phyloP scores from a whole-genome alignment of 2,888 invertebrate species.

The Heliothis peltigera region DNA sequence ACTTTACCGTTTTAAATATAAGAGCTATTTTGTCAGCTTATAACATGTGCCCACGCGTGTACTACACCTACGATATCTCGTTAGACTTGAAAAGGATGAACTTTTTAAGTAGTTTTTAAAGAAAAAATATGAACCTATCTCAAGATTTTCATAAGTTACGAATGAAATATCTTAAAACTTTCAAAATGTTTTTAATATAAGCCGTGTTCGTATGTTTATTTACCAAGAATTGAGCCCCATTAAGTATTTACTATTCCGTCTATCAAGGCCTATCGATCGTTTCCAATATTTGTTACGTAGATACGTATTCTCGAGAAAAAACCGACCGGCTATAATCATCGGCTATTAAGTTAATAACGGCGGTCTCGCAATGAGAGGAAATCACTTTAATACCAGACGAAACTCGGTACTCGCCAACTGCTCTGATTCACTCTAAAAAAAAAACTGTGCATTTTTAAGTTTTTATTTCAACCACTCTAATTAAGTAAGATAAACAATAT shows the following conservation, averaged over 20 bases:
- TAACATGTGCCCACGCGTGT: conserved; percentile 35
- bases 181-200: no score
- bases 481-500: conserved; percentile 6
- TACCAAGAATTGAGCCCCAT: neutral
- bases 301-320: conserved; percentile 55
- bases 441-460: conserved; percentile 12
- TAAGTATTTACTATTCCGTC: neutral
- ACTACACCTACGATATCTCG: conserved; percentile 33
- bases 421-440: conserved; percentile 3
- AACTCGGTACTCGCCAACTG: conserved; percentile 32
- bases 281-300: conserved; percentile 34
- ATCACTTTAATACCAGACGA: conserved; percentile 59
- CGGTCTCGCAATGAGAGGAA: conserved; percentile 62
- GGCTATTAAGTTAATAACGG: conserved; percentile 67
- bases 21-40: conserved; percentile 1
- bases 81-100: conserved; percentile 18
- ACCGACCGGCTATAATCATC: conserved; percentile 53
- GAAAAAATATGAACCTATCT: conserved; percentile 1
- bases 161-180: neutral
- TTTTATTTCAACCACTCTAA: conserved; percentile 5
- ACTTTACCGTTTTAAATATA: neutral
- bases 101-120: conserved; percentile 15
- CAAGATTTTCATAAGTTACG: neutral
- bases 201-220: no score
- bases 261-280: conserved; percentile 37